Evolutionary conservation across 2,888 invertebrate genomes (phyloP), one percentile per base, ranked within the genome.

Genomic region (Oscheius sp.): DNA sequence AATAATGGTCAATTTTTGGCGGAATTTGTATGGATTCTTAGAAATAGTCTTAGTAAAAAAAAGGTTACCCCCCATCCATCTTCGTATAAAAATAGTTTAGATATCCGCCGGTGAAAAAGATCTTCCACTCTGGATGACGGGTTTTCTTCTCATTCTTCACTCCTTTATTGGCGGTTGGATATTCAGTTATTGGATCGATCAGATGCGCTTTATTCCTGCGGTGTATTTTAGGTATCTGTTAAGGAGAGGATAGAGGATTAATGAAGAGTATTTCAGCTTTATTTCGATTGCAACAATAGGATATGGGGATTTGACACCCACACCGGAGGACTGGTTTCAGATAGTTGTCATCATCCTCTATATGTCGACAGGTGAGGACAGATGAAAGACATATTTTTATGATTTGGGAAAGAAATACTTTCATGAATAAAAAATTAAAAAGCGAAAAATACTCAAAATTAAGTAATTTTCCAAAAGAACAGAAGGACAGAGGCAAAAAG

Each of bases 221-320:
- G 74, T 80, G 47, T 82, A 82, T 50, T 82, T 79, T 68, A 75
- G 78, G 78, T 75, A 9, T 24, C 28, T 59, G 6, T 41, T 17
- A 2, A 2, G n/a, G n/a, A 28, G n/a, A 38, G 1, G 22, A 6
- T 28, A 36, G 17, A 59, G 20, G 12, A 14, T 14, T 24, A 54
- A 30, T 28, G 8, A 4, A 20, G 17, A 9, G 32, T 24, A 30
- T 56, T 77, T 50, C 54, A 82, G 82, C 67, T 82, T 82, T 67
- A 79, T 82, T 22, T 81, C 81, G 22, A 79, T 82, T 54, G 74
- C 82, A 8, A 82, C 82, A 0, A 82, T 82, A 26, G 82, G 82
- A 1, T 82, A 70, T 51, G 82, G 82, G 2, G 82, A 82, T 50
- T 63, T 78, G 26, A 56, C 61, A 12, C 79, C 79, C 0, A 70